Conservation (phyloP, 2,797 vertebrate species). For the Pipistrellus pygmaeus region DNA sequence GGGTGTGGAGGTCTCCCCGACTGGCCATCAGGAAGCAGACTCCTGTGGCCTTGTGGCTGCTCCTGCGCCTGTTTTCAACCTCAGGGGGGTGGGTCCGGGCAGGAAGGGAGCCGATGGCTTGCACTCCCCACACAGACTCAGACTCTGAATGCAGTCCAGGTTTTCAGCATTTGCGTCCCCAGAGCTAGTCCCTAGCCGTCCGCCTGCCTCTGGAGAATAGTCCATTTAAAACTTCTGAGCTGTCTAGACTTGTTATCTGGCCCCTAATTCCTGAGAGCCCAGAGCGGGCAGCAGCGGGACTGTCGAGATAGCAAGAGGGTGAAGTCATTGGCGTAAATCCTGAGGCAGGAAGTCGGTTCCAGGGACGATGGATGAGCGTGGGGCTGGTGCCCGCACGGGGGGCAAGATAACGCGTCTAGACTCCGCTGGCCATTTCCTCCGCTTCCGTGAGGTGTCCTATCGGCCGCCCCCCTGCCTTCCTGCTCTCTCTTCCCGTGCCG, state of each 20-base stretch:
- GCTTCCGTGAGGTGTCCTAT: slow-evolving; percentile 81
- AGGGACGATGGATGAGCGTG: slow-evolving; percentile 74
- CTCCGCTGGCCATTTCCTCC: slow-evolving; percentile 80
- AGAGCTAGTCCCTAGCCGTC: neutral
- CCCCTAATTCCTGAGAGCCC: slow-evolving; percentile 77
- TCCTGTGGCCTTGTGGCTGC: neutral
- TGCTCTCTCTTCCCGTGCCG: slow-evolving; percentile 65
- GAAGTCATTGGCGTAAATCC: slow-evolving; percentile 79
- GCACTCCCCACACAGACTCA: accelerated
- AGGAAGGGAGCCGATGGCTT: neutral
- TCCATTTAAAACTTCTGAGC: slow-evolving; percentile 68
- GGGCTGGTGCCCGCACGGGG: slow-evolving; percentile 69
- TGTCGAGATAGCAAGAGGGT: slow-evolving; percentile 80
- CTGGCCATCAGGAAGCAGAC: neutral
- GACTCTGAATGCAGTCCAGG: neutral
- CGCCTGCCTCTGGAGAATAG: slow-evolving; percentile 61
- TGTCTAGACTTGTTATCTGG: slow-evolving; percentile 84
- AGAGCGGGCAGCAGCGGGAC: slow-evolving; percentile 69
- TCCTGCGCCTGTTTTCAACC: neutral
- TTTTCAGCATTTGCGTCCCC: neutral
- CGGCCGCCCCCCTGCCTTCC: slow-evolving; percentile 80
- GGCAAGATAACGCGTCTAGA: slow-evolving; percentile 80
- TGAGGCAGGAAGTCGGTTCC: slow-evolving; percentile 78
- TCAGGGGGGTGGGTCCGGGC: neutral
- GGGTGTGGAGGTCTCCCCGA: too few species aligned